Evolutionary conservation across 1,140 invertebrate genomes (phyloP).

Genomic region (Caerostris extrusa): DNA sequence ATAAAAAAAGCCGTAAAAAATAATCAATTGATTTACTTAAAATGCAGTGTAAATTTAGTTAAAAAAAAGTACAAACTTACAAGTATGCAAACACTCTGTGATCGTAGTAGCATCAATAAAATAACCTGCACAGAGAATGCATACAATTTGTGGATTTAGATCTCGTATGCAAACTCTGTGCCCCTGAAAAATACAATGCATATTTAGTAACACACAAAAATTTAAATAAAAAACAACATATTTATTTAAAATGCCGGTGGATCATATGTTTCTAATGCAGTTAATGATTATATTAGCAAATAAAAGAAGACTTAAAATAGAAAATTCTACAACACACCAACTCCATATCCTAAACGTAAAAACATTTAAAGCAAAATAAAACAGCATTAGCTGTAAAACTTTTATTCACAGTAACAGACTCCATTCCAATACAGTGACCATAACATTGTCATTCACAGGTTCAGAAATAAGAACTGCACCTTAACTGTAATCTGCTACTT

Average conservation of each 20-base stretch:
- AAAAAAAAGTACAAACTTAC: constrained; percentile 78
- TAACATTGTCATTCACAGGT: background rate
- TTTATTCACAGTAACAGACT: background rate
- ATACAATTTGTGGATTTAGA: constrained; percentile 82
- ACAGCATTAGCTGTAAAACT: constrained; percentile 65
- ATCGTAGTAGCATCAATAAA: constrained; percentile 83
- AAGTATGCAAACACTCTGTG: constrained; percentile 83
- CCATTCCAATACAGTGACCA: background rate
- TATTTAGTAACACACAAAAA: background rate
- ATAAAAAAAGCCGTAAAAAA: too few species aligned
- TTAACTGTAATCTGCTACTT: background rate
- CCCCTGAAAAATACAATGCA: constrained; percentile 57
- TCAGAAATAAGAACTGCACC: background rate
- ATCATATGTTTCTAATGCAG: background rate
- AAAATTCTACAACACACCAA: constrained; percentile 20
- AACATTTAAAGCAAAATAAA: constrained; percentile 57
- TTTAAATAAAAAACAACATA: background rate
- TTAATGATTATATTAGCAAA: too few species aligned
- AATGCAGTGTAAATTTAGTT: background rate
- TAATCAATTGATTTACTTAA: too few species aligned
- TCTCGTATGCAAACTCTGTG: constrained; percentile 79
- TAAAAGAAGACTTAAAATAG: background rate
- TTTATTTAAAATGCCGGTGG: too few species aligned
- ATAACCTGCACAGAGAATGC: constrained; percentile 83
- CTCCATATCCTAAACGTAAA: constrained; percentile 74